A percentile compares a stretch with the other conserved stretches of the same genome.
phyloP scores from a whole-genome alignment of 2,888 invertebrate genomes.

The Meteorus cinctellus region DNA sequence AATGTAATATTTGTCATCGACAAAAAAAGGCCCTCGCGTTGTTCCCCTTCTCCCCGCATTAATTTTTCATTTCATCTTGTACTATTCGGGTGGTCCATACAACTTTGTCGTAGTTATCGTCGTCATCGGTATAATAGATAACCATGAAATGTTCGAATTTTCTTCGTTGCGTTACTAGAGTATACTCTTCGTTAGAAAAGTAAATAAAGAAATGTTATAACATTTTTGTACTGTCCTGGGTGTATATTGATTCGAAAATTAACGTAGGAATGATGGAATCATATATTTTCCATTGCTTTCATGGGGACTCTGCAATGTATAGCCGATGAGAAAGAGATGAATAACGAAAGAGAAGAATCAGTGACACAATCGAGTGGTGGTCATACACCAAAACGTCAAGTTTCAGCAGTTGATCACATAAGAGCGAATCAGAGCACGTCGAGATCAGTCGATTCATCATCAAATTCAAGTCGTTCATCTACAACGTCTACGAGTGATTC shows the following conservation, averaged over 20 bases:
- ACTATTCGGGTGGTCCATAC: too few relatives aligned
- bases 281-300: slow-evolving; percentile 2
- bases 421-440: slow-evolving; percentile 59
- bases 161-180: too few relatives aligned
- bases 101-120: too few relatives aligned
- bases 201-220: background rate
- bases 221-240: background rate
- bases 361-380: slow-evolving; percentile 67
- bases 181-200: background rate
- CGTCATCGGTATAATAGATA: too few relatives aligned
- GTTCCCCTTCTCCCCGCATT: too few relatives aligned
- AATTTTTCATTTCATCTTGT: too few relatives aligned
- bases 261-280: background rate
- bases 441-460: slow-evolving; percentile 57
- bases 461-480: slow-evolving; percentile 51
- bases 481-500: slow-evolving; percentile 51
- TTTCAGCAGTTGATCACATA: slow-evolving; percentile 51
- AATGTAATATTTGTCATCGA: too few relatives aligned
- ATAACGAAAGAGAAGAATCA: slow-evolving; percentile 69
- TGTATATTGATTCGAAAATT: background rate
- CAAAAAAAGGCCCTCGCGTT: too few relatives aligned
- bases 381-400: slow-evolving; percentile 63
- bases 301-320: slow-evolving; percentile 31
- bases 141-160: too few relatives aligned
- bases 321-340: slow-evolving; percentile 71